These are phyloP conservation scores for Bombus pyrosoma DNA, from an alignment of 1,140 invertebrate species.

Conservation along the genomic window DNA sequence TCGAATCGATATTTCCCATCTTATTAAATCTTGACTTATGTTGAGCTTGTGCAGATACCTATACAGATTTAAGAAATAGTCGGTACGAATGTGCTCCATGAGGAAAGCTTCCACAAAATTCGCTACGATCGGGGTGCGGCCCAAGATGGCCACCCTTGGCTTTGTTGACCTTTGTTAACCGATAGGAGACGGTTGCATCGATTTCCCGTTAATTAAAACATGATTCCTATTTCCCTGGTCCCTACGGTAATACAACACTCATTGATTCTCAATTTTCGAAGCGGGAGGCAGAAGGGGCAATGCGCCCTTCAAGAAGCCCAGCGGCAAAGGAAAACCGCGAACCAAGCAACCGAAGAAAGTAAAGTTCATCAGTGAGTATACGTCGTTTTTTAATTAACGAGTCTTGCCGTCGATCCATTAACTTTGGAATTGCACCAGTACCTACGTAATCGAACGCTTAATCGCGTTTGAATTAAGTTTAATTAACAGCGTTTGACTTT, in stretches of 20 bases:
- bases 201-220: conserved; percentile 69
- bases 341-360: conserved; percentile 93
- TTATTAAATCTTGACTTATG: background rate
- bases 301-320: conserved; percentile 88
- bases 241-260: conserved; percentile 34
- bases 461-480: background rate
- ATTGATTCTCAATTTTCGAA: conserved; percentile 68
- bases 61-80: background rate
- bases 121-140: conserved; percentile 75
- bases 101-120: conserved; percentile 37
- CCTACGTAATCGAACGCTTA: background rate
- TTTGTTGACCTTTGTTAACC: conserved; percentile 7
- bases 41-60: background rate
- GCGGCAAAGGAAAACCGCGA: conserved; percentile 87
- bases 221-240: conserved; percentile 40
- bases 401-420: background rate
- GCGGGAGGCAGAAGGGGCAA: conserved; percentile 86
- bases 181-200: conserved; percentile 64
- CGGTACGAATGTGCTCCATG: conserved; percentile 63
- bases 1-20: background rate
- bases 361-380: conserved; percentile 93
- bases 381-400: conserved; percentile 31
- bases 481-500: background rate
- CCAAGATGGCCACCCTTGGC: conserved; percentile 77
- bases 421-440: background rate